Percentiles rank a stretch among this genome's conserved stretches.
phyloP scores from a whole-genome alignment of 2,113 vertebrate genomes.

The Psephotus haematonotus region DNA sequence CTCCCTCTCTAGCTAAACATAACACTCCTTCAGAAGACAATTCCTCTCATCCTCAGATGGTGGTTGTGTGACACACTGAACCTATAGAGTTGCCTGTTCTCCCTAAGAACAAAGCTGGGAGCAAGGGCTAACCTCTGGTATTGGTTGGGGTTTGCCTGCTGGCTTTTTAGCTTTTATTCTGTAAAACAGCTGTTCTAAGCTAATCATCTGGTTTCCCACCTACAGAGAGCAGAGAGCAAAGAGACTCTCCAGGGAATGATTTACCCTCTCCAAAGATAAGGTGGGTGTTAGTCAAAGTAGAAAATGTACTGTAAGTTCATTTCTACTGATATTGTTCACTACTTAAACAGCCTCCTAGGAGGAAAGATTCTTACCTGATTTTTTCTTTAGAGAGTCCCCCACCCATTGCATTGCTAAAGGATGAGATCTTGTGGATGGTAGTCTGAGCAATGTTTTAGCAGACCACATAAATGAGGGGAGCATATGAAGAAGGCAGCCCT shows the following conservation, averaged over 20 bases:
- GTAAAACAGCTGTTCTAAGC: not conserved
- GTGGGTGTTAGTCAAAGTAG: slow-evolving; percentile 58
- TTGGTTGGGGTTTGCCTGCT: not conserved
- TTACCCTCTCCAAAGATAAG: slow-evolving; percentile 42
- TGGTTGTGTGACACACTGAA: not conserved
- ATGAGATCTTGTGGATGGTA: not conserved
- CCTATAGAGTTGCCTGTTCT: not conserved
- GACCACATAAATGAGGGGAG: not conserved
- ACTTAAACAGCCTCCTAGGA: not conserved
- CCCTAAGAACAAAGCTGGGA: not conserved
- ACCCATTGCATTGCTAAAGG: not conserved
- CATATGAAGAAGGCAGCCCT: not conserved
- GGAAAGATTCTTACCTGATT: not conserved
- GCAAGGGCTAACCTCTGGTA: not conserved
- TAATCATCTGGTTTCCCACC: slow-evolving; percentile 41
- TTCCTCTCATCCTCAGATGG: not conserved
- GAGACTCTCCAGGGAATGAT: not conserved
- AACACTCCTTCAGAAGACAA: not conserved
- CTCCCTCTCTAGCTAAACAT: not conserved
- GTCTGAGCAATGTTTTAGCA: not conserved
- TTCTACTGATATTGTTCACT: slow-evolving; percentile 19
- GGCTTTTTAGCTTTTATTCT: not conserved
- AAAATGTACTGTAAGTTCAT: slow-evolving; percentile 47
- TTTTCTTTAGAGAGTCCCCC: not conserved
- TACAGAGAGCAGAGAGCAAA: slow-evolving; percentile 27